Evolutionary conservation across 1,140 invertebrate species (phyloP).

Genomic region (Drosophila kohkoa): DNA sequence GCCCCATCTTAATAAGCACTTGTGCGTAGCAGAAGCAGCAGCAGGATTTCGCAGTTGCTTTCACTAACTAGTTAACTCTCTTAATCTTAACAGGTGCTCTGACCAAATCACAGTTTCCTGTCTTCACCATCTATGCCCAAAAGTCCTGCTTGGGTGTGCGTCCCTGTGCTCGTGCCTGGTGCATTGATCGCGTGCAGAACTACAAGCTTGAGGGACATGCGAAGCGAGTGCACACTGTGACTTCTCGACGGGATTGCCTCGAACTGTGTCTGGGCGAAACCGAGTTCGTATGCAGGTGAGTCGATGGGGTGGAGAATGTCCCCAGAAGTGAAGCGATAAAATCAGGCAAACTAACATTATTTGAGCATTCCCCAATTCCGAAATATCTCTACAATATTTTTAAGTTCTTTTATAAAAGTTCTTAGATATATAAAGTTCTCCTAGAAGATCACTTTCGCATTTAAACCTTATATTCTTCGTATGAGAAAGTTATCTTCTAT

Average conservation of each 20-base stretch:
- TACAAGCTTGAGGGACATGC: constrained; percentile 90
- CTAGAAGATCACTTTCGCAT: too few relatives aligned
- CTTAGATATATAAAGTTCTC: too few relatives aligned
- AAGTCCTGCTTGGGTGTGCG: constrained; percentile 95
- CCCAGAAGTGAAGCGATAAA: too few relatives aligned
- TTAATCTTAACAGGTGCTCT: constrained; percentile 88
- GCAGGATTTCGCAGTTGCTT: background rate
- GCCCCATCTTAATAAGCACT: too few relatives aligned
- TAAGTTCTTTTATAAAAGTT: too few relatives aligned
- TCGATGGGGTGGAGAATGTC: constrained; percentile 25
- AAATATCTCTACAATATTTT: too few relatives aligned
- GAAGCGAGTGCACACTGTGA: constrained; percentile 89
- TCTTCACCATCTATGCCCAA: constrained; percentile 98
- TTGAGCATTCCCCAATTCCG: too few relatives aligned
- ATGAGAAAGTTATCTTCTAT: too few relatives aligned
- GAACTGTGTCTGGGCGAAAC: constrained; percentile 94
- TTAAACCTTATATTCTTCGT: too few relatives aligned
- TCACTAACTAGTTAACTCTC: background rate
- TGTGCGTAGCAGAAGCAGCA: background rate
- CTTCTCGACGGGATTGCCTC: constrained; percentile 93
- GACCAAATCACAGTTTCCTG: constrained; percentile 96
- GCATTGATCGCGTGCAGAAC: constrained; percentile 96
- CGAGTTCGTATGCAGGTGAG: constrained; percentile 95
- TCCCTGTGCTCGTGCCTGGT: constrained; percentile 95
- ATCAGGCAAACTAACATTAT: too few relatives aligned